Evolutionary conservation across 1,140 invertebrate species (phyloP), one percentile per base, ranked within the genome.

Genomic region (Scaptomyza graminum): DNA sequence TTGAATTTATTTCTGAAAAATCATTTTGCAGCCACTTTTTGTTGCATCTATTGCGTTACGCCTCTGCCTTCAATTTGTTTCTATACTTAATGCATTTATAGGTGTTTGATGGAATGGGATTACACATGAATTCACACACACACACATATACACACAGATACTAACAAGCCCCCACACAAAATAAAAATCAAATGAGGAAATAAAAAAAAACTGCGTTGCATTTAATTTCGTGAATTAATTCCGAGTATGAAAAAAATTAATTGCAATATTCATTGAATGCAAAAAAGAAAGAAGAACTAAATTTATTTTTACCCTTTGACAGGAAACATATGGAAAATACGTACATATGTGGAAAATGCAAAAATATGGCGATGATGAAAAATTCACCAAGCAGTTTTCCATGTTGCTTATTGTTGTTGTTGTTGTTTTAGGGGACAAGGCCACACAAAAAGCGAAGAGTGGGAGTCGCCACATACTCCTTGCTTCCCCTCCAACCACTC

Each of bases 351-450:
- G 37, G 8, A 41, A n/a, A 41, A n/a, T 50, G 37, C 49, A 62
- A 41, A 37, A 31, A 54, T 18, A 15, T 28, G 47, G 28, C 34
- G 60, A 12, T n/a, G 12, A n/a, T 34, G 43, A 28, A 56, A 47
- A 55, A 43, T n/a, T n/a, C n/a, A n/a, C n/a, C n/a, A n/a, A n/a
- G n/a, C n/a, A n/a, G n/a, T n/a, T n/a, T n/a, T n/a, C n/a, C n/a
- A n/a, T n/a, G n/a, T n/a, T n/a, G n/a, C n/a, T n/a, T n/a, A n/a
- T n/a, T n/a, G 13, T 49, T 67, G 74, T 34, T 34, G 31, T 34
- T 34, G 12, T 41, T 41, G 3, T 12, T n/a, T 75, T 83, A 49
- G 49, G 50, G 70, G 65, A 44, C 71, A 84, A 79, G 80, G 80
- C 83, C 76, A 76, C 13, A 41, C 4, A 31, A 31, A 37, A 54